Percentiles rank a stretch among this genome's conserved stretches.
phyloP scores from a whole-genome alignment of 2,113 vertebrate genomes.

The Tetrax tetrax region DNA sequence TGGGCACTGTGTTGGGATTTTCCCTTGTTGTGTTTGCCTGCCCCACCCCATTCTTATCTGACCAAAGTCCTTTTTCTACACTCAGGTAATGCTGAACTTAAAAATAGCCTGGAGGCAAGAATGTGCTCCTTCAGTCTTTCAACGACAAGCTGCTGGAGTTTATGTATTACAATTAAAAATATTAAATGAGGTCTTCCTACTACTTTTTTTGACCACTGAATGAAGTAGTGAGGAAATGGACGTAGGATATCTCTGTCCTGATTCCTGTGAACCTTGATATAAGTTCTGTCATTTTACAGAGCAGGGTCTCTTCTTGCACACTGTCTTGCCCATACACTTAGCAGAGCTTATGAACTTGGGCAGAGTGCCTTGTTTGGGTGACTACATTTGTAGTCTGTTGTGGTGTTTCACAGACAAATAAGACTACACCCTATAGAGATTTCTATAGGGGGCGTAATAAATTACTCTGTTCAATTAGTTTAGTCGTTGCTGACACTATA shows the following conservation, averaged over 20 bases:
- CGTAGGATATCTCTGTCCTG: not conserved
- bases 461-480: not conserved
- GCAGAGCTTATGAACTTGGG: not conserved
- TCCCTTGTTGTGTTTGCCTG: accelerated
- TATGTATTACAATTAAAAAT: not conserved
- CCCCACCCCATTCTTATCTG: not conserved
- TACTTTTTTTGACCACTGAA: not conserved
- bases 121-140: not conserved
- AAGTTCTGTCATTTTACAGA: not conserved
- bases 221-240: not conserved
- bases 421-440: not conserved
- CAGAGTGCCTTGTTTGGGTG: not conserved
- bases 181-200: not conserved
- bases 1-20: not conserved
- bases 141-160: not conserved
- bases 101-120: not conserved
- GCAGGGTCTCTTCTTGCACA: not conserved
- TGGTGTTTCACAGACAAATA: not conserved
- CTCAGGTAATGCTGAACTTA: not conserved
- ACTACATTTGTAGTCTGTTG: not conserved
- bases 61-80: not conserved
- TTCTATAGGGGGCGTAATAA: not conserved
- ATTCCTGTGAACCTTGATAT: not conserved
- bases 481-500: not conserved
- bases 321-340: not conserved